Evolutionary conservation across 2,888 invertebrate species (phyloP).

Genomic region (Nineta flava): DNA sequence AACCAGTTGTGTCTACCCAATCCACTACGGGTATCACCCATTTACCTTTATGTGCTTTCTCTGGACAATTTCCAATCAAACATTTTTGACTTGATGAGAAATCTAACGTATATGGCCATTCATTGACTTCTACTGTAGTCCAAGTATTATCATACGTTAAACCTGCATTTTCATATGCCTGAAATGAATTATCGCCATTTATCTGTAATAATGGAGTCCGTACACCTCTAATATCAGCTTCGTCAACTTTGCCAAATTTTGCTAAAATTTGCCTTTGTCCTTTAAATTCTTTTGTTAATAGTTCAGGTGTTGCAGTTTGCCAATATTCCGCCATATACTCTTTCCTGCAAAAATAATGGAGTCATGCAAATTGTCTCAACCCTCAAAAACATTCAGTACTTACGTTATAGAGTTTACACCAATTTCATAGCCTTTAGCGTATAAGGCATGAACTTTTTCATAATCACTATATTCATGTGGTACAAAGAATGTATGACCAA

Average conservation of each 20-base stretch:
- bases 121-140: constrained; percentile 33
- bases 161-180: constrained; percentile 32
- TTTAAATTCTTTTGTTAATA: constrained; percentile 22
- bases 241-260: constrained; percentile 24
- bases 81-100: constrained; percentile 40
- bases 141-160: constrained; percentile 46
- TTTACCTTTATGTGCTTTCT: constrained; percentile 35
- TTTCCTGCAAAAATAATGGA: constrained; percentile 8
- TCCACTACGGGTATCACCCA: constrained; percentile 52
- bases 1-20: constrained; percentile 29
- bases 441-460: constrained; percentile 38
- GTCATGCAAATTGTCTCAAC: neutral
- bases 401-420: constrained; percentile 53
- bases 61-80: constrained; percentile 37
- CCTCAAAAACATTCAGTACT: constrained; percentile 16
- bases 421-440: constrained; percentile 44
- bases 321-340: constrained; percentile 20
- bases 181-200: constrained; percentile 38
- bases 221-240: constrained; percentile 19
- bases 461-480: constrained; percentile 61
- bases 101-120: constrained; percentile 56
- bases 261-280: constrained; percentile 22
- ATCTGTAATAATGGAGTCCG: constrained; percentile 41
- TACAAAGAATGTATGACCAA: constrained; percentile 50
- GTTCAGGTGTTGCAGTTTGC: constrained; percentile 18